phyloP scores from a whole-genome alignment of 35 echinoderm and acorn worm genomes.

The Heliocidaris tuberculata region DNA sequence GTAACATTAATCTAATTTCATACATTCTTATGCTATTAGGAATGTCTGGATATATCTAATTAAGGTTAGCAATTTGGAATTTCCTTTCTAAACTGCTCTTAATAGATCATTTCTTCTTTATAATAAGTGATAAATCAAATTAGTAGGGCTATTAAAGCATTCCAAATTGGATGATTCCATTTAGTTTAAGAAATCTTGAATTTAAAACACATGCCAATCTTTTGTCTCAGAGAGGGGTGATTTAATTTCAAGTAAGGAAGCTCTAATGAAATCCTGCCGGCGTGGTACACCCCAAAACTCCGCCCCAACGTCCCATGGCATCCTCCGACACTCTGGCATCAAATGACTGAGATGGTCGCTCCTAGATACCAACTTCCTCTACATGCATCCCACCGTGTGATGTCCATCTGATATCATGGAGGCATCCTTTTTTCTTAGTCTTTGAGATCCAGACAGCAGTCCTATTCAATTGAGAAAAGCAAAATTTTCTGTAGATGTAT shows the following conservation, averaged over 20 bases:
- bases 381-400: background rate
- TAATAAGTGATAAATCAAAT: background rate
- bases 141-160: background rate
- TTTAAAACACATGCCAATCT: background rate
- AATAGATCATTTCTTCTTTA: background rate
- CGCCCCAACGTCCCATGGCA: background rate
- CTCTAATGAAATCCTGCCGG: background rate
- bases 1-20: background rate
- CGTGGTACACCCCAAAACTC: background rate
- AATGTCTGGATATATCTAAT: background rate
- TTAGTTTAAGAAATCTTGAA: background rate
- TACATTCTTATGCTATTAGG: background rate
- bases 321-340: background rate
- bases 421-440: background rate
- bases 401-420: background rate
- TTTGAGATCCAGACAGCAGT: background rate
- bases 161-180: background rate
- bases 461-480: background rate
- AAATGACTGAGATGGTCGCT: background rate
- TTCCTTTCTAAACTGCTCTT: background rate
- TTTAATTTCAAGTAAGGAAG: background rate
- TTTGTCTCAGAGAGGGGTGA: background rate
- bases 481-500: too few species aligned
- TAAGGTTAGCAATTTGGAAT: background rate
- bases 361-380: constrained; percentile 9